Evolutionary conservation across 1,140 invertebrate species (phyloP), one percentile per base, ranked within the genome.

Genomic region (Magallana gigas): DNA sequence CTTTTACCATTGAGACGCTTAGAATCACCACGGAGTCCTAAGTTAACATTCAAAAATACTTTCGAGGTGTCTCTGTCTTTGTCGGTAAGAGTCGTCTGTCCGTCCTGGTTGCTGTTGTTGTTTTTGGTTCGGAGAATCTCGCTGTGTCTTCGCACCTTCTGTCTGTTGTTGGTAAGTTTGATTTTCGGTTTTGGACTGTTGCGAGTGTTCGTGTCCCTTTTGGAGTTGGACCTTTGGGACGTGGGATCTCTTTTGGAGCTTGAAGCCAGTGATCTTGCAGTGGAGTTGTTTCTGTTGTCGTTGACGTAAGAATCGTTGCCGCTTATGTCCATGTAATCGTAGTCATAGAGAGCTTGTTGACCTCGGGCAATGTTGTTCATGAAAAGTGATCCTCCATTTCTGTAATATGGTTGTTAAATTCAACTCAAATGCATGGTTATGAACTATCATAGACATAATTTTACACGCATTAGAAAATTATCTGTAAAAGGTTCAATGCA

Each of bases 321-420:
- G 18, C 23, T 23, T 12, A 76, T 29, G 18, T 18, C 23, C 4
- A 29, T 8, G 68, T 76, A 76, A 29, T 71, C 64, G 8, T 71
- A 71, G 18, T 76, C 68, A 36, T 8, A 29, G 0, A 76, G 68
- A 8, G 68, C 23, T 76, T 23, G 18, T 29, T 36, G 68, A 14
- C 23, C 6, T 76, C 36, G 68, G 1, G 23, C 12, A 23, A 29
- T 76, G 68, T 76, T 76, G 9, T 76, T 76, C 18, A 76, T 76
- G 68, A 76, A 76, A 76, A 76, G 23, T 11, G 36, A 12, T 76
- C 68, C 68, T 76, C 68, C 36, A 29, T 23, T 76, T 9, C 68
- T 76, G 68, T 71, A 8, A 18, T 1, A 48, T 48, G 36, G 2
- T 5, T 48, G 36, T 48, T 48, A 48, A 0, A 48, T 48, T 48